Evolutionary conservation across 2,113 vertebrate genomes (phyloP), one percentile per base, ranked within the genome.

Genomic region (Scopus umbretta): DNA sequence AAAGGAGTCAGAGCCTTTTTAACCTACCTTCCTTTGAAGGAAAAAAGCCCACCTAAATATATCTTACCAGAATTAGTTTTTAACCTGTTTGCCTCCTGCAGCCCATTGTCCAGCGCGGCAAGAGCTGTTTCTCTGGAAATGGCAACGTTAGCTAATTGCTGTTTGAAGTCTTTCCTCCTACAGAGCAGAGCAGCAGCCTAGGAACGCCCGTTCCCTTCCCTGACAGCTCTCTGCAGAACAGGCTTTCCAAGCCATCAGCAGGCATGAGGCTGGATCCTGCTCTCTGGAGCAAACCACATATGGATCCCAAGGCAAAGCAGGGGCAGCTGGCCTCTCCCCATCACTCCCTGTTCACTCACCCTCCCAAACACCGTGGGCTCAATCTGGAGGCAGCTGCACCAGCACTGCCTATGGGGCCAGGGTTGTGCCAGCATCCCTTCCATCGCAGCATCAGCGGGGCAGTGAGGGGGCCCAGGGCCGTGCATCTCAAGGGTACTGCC

Each of bases 31-130:
- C n/a, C 63, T 92, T 36, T 83, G 68, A 94, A 84, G 78, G 52
- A 67, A 80, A 81, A 92, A 71, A 27, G 22, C 63, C 40, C 67
- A 78, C 55, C 61, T 96, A 94, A 96, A 96, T 78, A 78, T 63
- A 94, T 74, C 79, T 71, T 59, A 22, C 68, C 80, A 89, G 86
- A 96, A 96, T 73, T 63, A 63, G 92, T 90, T 92, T 92, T 90
- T 90, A 96, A 92, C 88, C 88, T 40, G 53, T 70, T 89, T 84
- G 68, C 80, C 53, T 84, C 80, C 65, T 66, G 74, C 88, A 81
- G 86, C 49, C 82, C 73, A 34, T 82, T 92, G 88, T 82, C 91
- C 45, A 0, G 43, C 7, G 0, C 12, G 1, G n/a, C 47, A 2
- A 42, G 89, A 52, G 86, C 73, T n/a, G 76, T 72, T 91, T 36